Evolutionary conservation across 2,113 vertebrate genomes (phyloP).

Genomic region (Chrysemys picta): DNA sequence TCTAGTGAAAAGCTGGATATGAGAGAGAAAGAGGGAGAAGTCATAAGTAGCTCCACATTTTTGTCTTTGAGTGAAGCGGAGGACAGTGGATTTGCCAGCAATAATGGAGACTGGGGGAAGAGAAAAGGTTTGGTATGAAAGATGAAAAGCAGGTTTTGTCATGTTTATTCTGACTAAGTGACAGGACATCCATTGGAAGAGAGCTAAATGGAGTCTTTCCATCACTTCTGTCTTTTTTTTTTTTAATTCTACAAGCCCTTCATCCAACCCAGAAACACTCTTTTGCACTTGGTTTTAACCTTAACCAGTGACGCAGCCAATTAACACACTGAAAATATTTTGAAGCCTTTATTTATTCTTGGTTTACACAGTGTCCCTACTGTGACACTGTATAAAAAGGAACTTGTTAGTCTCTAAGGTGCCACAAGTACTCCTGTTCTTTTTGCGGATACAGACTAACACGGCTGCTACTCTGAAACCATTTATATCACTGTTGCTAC

Average conservation of each 20-base stretch:
- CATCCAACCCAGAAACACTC: neutral
- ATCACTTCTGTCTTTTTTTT: neutral
- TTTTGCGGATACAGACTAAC: too few species aligned
- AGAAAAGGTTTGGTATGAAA: too few species aligned
- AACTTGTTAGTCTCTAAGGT: too few species aligned
- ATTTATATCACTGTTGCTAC: too few species aligned
- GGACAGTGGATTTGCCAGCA: neutral
- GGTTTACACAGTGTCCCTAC: neutral
- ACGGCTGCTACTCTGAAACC: too few species aligned
- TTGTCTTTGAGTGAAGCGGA: neutral
- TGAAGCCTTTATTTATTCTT: slow-evolving; percentile 11
- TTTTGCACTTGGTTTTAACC: neutral
- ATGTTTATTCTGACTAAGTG: neutral
- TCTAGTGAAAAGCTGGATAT: too few species aligned
- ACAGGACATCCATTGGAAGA: neutral
- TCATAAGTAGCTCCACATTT: neutral
- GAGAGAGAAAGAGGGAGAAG: neutral
- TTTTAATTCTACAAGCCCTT: neutral
- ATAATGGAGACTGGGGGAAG: neutral
- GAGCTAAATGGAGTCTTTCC: neutral
- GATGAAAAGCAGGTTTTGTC: neutral
- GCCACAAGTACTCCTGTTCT: too few species aligned
- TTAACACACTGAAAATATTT: slow-evolving; percentile 15
- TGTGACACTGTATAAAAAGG: too few species aligned
- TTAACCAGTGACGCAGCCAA: slow-evolving; percentile 34